Conservation (phyloP, 2,888 invertebrate species). For the Napeogenes inachia region DNA sequence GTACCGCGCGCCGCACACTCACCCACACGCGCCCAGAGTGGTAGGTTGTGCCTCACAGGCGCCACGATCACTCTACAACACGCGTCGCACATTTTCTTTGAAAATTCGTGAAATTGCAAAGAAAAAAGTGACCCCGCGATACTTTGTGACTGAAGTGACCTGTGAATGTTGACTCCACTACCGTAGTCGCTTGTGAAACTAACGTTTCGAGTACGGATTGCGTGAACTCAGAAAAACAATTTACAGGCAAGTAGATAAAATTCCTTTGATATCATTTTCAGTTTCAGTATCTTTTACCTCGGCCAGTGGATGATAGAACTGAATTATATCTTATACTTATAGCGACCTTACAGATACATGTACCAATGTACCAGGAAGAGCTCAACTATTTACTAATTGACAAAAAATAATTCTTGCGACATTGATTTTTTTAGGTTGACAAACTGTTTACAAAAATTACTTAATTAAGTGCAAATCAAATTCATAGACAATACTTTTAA, state of each 20-base stretch:
- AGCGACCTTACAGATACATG: background rate
- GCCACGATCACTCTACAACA: conserved; percentile 67
- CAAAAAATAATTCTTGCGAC: conserved; percentile 11
- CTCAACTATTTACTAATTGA: conserved; percentile 7
- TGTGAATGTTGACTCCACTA: conserved; percentile 62
- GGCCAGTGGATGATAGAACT: background rate
- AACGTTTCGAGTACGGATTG: conserved; percentile 71
- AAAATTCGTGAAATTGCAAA: conserved; percentile 75
- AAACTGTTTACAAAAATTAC: background rate
- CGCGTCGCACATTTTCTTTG: conserved; percentile 70
- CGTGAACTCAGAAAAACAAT: conserved; percentile 50
- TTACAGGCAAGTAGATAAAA: conserved; percentile 38
- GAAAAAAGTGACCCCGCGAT: conserved; percentile 67
- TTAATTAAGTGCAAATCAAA: background rate
- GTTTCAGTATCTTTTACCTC: conserved; percentile 8
- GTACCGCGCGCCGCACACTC: conserved; percentile 63
- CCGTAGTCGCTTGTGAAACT: conserved; percentile 67
- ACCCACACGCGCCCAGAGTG: conserved; percentile 63
- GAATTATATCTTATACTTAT: background rate
- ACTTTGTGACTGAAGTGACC: conserved; percentile 65
- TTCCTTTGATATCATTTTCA: conserved; percentile 30
- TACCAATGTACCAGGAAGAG: background rate
- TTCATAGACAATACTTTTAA: background rate
- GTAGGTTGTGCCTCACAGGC: conserved; percentile 72
- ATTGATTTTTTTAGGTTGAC: conserved; percentile 1